Base-by-base conservation (phyloP, 2,888 invertebrate genomes). In the Idaea straminata region DNA sequence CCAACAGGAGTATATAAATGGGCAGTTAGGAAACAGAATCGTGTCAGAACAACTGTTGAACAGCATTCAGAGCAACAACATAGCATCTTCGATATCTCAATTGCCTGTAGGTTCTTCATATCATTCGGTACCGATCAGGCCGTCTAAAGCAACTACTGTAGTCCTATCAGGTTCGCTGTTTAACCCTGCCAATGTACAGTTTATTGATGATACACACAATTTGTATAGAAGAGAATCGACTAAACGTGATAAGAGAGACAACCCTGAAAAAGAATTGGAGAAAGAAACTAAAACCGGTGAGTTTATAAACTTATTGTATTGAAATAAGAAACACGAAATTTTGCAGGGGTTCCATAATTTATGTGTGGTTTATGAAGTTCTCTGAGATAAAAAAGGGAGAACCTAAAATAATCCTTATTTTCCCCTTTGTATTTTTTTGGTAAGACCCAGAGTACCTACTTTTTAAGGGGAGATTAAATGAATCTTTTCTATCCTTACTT, bases 111-210 rank as follows among this genome's bases (percentile, higher is more conserved):
- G 79, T 10, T 75, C 80, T 62, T 70, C 73, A 1, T 80, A 77
- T 57, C 74, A 67, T 34, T 35, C 74, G 0, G 80, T 83, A 61
- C 78, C 86, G 3, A 66, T 85, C 5, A 88, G 82, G 68, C 76
- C 89, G 69, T 80, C 85, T 61, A 84, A 92, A 68, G 83, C 85
- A 13, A 85, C 88, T 2, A 83, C 88, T 1, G 85, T 92, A 0
- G 69, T 87, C 7, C 75, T 92, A 34, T 89, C 92, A 5, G 87
- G 92, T 2, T 90, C 90, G 0, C 83, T 94, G 38, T 77, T 93
- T 4, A 94, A 95, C 75, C 94, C 94, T 35, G 94, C 94, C 4
- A 95, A 95, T 76, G 94, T 95, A 0, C 95, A 95, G 80, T 94
- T 94, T 70, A 92, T 95, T 57, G 95, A 95, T 73, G 94, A 94